phyloP scores from a whole-genome alignment of 2,888 invertebrate species.

The Apodemia hepburni region DNA sequence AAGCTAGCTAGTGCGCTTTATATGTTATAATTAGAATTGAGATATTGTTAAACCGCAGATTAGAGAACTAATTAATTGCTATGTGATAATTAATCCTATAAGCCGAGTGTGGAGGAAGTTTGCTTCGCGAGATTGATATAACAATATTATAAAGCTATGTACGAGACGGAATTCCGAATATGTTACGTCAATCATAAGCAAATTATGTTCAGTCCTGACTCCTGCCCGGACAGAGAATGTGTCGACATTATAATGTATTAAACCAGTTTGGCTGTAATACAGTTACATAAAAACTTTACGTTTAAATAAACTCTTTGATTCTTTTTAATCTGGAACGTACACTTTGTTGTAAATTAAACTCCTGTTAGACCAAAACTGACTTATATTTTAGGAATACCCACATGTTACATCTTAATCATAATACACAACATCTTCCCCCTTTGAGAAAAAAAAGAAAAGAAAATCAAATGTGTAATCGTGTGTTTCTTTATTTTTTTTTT shows the following conservation, averaged over 20 bases:
- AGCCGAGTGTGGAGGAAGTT: constrained; percentile 3
- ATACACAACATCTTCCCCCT: not conserved
- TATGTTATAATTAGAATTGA: not conserved
- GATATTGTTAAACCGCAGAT: constrained; percentile 8
- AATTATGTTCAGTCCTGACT: no score
- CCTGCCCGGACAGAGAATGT: not conserved
- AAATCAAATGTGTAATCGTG: not conserved
- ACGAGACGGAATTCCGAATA: not conserved
- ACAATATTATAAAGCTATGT: not conserved
- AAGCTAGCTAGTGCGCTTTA: no score
- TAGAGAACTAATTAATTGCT: constrained; percentile 8
- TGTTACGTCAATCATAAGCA: not conserved
- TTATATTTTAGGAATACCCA: not conserved
- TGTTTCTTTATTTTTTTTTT: no score
- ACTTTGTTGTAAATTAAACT: no score
- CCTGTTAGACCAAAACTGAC: not conserved
- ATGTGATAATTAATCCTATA: constrained; percentile 6
- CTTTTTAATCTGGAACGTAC: no score
- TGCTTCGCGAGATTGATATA: not conserved
- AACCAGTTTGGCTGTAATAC: no score
- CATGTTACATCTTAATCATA: not conserved
- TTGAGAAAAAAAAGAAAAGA: not conserved
- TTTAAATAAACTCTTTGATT: no score
- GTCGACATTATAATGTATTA: no score
- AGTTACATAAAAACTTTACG: no score